These are phyloP conservation scores for Glareola pratincola DNA, from an alignment of 2,113 vertebrate genomes.

Conservation along the genomic window DNA sequence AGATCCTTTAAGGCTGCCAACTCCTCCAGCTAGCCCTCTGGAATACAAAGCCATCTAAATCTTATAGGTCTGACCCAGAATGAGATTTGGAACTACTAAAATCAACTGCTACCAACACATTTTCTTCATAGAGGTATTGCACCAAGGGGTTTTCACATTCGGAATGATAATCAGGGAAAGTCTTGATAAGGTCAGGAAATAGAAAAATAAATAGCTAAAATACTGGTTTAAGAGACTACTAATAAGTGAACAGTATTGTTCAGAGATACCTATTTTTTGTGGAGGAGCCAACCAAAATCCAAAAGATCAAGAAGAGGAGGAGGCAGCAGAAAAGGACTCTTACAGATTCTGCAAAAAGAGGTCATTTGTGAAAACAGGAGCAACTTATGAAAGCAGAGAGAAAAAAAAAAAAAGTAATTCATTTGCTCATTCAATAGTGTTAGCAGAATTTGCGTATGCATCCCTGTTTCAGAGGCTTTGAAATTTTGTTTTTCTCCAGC, in stretches of 20 bases:
- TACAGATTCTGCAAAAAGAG: not conserved
- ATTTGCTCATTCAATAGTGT: not conserved
- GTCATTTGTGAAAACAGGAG: not conserved
- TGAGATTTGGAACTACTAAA: not conserved
- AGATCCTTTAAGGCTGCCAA: not conserved
- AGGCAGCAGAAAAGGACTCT: not conserved
- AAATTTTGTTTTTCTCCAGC: slow-evolving; percentile 46
- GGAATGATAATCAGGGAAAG: not conserved
- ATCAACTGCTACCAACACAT: not conserved
- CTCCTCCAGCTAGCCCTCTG: not conserved
- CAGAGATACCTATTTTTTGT: not conserved
- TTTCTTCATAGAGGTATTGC: not conserved
- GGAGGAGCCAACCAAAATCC: not conserved
- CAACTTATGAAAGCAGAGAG: not conserved
- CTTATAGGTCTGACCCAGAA: not conserved
- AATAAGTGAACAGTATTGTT: not conserved
- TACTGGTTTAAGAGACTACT: not conserved
- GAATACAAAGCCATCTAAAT: not conserved
- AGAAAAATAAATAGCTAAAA: not conserved
- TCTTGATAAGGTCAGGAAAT: not conserved
- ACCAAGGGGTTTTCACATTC: fast-evolving
- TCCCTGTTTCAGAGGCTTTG: not conserved
- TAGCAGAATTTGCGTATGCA: slow-evolving; percentile 21
- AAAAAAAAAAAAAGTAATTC: not conserved
- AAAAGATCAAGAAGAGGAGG: not conserved